A percentile compares a stretch with the other conserved stretches of the same genome.
Conservation (phyloP, 2,797 vertebrate genomes). For the Tauraco hartlaubi region DNA sequence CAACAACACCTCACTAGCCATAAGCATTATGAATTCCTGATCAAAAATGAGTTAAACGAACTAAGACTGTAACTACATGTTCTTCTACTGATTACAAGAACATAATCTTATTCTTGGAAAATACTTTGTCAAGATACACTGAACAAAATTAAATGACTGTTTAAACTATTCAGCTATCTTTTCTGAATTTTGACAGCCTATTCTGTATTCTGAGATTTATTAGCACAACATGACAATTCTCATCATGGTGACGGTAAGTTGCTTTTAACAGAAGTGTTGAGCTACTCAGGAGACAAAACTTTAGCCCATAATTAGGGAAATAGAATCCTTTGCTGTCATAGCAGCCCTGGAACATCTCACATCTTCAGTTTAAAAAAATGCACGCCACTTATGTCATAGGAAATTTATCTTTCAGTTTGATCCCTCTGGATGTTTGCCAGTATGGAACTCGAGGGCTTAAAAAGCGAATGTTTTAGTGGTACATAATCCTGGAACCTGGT, state of each 20-base stretch:
- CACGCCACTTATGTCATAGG: background rate
- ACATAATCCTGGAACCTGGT: constrained; percentile 8
- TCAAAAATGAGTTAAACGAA: background rate
- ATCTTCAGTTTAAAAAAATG: constrained; percentile 31
- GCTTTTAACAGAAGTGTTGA: background rate
- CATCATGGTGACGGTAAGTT: background rate
- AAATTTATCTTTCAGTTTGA: constrained; percentile 36
- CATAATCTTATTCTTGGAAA: background rate
- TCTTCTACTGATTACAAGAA: background rate
- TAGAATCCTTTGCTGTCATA: background rate
- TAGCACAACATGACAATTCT: background rate
- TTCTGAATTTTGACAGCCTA: background rate
- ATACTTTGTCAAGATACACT: background rate
- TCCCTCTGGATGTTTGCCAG: constrained; percentile 35
- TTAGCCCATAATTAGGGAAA: background rate
- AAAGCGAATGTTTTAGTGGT: background rate
- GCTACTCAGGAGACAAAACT: background rate
- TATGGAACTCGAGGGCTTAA: background rate
- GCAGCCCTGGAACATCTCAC: background rate
- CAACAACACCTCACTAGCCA: background rate
- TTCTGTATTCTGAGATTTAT: background rate
- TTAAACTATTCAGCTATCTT: background rate
- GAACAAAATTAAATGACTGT: background rate
- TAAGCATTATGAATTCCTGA: background rate
- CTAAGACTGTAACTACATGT: background rate